phyloP scores from a whole-genome alignment of 2,113 vertebrate species.

The Calidris pygmaea region DNA sequence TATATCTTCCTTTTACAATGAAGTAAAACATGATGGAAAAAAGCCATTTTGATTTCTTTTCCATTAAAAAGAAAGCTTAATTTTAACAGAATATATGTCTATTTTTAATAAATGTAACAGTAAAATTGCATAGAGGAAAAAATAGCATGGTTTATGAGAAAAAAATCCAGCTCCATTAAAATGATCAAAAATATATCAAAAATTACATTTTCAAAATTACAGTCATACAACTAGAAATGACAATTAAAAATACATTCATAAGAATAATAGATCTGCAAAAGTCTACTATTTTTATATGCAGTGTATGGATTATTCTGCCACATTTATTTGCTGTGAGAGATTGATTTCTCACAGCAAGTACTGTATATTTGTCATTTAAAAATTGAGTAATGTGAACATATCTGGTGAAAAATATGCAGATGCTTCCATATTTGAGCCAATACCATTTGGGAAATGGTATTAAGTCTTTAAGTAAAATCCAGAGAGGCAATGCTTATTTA shows the following conservation, averaged over 20 bases:
- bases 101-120: neutral
- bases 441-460: neutral
- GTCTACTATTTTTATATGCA: neutral
- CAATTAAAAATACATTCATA: neutral
- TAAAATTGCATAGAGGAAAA: neutral
- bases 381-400: neutral
- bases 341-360: slow-evolving; percentile 8
- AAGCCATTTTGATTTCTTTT: neutral
- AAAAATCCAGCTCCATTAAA: neutral
- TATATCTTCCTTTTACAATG: neutral
- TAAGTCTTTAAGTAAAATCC: neutral
- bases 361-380: neutral
- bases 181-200: neutral
- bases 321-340: neutral
- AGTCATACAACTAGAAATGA: neutral
- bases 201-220: neutral
- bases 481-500: neutral
- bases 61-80: neutral
- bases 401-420: slow-evolving; percentile 2
- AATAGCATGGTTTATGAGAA: neutral
- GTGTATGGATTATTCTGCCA: neutral
- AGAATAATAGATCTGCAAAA: neutral
- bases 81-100: neutral
- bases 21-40: neutral
- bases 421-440: neutral